A percentile compares a stretch with the other conserved stretches of the same genome.
Conservation (phyloP, 2,797 vertebrate species). For the Darevskia mixta region DNA sequence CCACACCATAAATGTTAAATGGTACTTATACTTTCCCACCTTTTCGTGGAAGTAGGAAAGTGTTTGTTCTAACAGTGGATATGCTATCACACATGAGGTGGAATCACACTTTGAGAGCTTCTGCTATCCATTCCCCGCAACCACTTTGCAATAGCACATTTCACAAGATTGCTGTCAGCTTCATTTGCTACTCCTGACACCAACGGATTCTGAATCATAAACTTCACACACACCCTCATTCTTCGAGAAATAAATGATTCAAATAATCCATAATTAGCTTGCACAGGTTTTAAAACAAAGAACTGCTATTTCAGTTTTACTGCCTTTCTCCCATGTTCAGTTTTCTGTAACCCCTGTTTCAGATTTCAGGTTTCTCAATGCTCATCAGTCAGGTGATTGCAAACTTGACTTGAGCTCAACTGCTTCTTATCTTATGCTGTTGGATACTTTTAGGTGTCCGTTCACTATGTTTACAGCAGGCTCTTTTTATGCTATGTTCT, state of each 20-base stretch:
- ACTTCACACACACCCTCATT: constrained; percentile 7
- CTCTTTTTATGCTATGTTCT: too few species aligned
- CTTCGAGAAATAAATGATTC: constrained; percentile 28
- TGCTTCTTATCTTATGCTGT: background rate
- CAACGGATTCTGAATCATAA: constrained; percentile 21
- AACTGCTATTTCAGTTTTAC: background rate
- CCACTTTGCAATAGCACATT: constrained; percentile 6
- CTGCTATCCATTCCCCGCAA: background rate
- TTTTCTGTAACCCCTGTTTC: background rate
- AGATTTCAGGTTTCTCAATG: background rate
- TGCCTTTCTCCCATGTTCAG: background rate
- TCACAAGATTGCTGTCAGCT: constrained; percentile 14
- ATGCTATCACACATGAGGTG: background rate
- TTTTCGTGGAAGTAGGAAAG: background rate
- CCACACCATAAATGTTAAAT: background rate
- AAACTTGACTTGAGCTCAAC: background rate
- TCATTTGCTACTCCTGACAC: constrained; percentile 25
- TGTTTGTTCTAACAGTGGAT: constrained; percentile 12
- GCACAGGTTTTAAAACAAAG: background rate
- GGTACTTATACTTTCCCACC: background rate
- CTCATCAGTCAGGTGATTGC: background rate
- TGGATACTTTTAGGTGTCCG: background rate
- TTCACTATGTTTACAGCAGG: background rate
- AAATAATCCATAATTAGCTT: constrained; percentile 26
- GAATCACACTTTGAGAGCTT: constrained; percentile 10